These are phyloP conservation scores for Chionomys nivalis DNA, from an alignment of 2,113 vertebrate species.

Conservation along the genomic window DNA sequence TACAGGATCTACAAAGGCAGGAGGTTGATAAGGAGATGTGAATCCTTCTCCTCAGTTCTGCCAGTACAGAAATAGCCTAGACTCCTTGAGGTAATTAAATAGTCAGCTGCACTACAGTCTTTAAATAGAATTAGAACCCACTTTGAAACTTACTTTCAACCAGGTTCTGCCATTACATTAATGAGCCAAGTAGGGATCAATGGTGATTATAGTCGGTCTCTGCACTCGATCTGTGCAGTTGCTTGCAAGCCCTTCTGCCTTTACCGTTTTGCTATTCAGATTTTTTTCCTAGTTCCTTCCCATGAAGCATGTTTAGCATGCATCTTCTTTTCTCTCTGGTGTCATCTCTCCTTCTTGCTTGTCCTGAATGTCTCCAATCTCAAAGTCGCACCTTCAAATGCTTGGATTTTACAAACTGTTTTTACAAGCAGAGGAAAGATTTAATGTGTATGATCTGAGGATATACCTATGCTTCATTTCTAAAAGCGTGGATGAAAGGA, in stretches of 20 bases:
- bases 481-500: neutral
- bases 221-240: neutral
- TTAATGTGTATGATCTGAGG: slow-evolving; percentile 61
- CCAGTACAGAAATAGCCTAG: slow-evolving; percentile 35
- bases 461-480: slow-evolving; percentile 57
- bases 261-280: neutral
- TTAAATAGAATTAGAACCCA: slow-evolving; percentile 74
- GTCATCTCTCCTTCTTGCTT: slow-evolving; percentile 30
- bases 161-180: slow-evolving; percentile 68
- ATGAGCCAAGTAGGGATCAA: slow-evolving; percentile 71
- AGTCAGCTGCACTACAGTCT: slow-evolving; percentile 60
- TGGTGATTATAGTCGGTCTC: slow-evolving; percentile 40
- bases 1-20: slow-evolving; percentile 19
- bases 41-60: slow-evolving; percentile 42
- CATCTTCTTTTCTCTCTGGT: neutral
- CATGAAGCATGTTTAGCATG: slow-evolving; percentile 24
- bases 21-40: neutral
- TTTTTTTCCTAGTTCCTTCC: neutral
- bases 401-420: slow-evolving; percentile 64
- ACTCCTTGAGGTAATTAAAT: slow-evolving; percentile 67
- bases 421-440: slow-evolving; percentile 53
- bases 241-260: slow-evolving; percentile 22
- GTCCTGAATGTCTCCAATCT: slow-evolving; percentile 7
- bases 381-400: slow-evolving; percentile 34
- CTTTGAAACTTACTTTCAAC: slow-evolving; percentile 68